phyloP scores from a whole-genome alignment of 2,888 invertebrate species.

The Pterobdella sp. region DNA sequence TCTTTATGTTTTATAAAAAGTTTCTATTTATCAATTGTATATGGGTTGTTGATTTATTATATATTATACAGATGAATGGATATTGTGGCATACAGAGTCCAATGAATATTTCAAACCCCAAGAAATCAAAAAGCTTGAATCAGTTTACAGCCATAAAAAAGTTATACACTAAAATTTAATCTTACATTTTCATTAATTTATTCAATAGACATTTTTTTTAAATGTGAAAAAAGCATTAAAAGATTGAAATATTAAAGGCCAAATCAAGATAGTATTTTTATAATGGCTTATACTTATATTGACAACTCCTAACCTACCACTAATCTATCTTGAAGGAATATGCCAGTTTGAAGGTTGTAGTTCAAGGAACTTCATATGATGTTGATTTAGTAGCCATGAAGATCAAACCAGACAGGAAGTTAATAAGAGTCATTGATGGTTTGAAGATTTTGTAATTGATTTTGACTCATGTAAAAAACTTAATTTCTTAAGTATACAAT shows the following conservation, averaged over 20 bases:
- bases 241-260: too few species aligned
- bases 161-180: not conserved
- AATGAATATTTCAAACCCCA: not conserved
- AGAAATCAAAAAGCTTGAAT: not conserved
- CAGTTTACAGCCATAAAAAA: not conserved
- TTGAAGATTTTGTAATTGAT: too few species aligned
- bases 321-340: not conserved
- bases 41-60: too few species aligned
- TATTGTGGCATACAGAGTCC: not conserved
- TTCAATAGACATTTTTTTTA: not conserved
- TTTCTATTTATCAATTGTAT: too few species aligned
- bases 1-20: too few species aligned
- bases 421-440: too few species aligned
- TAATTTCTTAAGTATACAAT: too few species aligned
- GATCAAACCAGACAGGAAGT: too few species aligned
- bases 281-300: not conserved
- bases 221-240: not conserved
- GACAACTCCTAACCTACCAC: not conserved
- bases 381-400: not conserved
- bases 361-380: not conserved
- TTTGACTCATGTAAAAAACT: too few species aligned
- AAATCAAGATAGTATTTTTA: not conserved
- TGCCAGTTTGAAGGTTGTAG: not conserved
- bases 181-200: not conserved
- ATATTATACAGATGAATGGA: not conserved